Percentiles rank a stretch among this genome's conserved stretches.
phyloP scores from a whole-genome alignment of 2,797 vertebrate genomes.

The Sebastiscus tertius region DNA sequence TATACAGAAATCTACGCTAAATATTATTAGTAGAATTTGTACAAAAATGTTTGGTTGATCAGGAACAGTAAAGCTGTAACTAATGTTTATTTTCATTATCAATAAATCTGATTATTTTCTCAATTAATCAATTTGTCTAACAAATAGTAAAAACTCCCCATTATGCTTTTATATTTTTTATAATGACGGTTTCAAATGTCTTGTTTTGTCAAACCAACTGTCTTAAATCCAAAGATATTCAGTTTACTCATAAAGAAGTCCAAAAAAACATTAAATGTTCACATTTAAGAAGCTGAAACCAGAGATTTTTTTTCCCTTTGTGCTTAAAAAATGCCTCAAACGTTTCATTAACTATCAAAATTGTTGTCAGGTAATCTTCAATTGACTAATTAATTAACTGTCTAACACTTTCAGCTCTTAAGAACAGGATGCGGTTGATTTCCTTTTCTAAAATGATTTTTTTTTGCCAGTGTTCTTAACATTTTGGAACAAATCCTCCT shows the following conservation, averaged over 20 bases:
- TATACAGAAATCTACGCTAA: background rate
- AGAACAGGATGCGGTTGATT: no score
- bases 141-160: background rate
- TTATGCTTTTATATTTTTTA: background rate
- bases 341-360: no score
- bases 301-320: no score
- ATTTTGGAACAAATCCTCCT: no score
- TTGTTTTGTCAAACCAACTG: background rate
- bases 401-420: no score
- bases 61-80: background rate
- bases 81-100: background rate
- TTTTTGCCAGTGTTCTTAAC: no score
- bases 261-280: accelerated
- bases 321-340: no score
- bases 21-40: background rate
- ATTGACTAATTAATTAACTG: no score
- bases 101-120: background rate
- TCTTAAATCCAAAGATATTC: background rate
- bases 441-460: no score
- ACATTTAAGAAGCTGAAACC: no score
- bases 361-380: no score
- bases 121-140: accelerated
- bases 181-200: accelerated
- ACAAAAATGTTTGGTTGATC: background rate
- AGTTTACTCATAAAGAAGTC: background rate